These are phyloP conservation scores for Anableps anableps DNA, from an alignment of 2,797 vertebrate species.

Conservation along the genomic window DNA sequence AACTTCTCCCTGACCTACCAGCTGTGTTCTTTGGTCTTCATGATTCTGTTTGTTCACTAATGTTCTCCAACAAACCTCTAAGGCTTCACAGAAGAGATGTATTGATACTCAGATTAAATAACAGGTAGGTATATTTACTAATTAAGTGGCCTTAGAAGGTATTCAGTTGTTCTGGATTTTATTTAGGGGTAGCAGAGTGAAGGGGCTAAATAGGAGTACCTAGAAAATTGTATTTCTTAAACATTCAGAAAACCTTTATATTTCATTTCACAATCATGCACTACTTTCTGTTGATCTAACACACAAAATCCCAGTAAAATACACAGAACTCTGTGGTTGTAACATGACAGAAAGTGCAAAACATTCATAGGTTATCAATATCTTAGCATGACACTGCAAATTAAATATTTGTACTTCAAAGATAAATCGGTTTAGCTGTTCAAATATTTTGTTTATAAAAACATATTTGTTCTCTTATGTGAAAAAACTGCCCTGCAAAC, in stretches of 20 bases:
- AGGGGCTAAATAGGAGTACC: neutral
- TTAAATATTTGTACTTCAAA: neutral
- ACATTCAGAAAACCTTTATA: neutral
- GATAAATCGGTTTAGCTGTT: neutral
- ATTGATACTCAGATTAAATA: neutral
- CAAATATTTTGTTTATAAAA: neutral
- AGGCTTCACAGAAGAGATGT: neutral
- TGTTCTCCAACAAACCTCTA: neutral
- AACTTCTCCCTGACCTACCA: neutral
- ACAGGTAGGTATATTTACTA: neutral
- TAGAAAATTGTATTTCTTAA: neutral
- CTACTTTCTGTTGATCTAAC: neutral
- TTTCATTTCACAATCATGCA: neutral
- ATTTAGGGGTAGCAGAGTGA: neutral
- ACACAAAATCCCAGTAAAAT: neutral
- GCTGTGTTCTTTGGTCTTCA: neutral
- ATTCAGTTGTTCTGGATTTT: too few species aligned
- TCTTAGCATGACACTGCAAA: neutral
- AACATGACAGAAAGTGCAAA: neutral
- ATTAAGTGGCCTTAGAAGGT: neutral
- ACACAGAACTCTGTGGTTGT: neutral
- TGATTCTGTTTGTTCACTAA: slow-evolving; percentile 1
- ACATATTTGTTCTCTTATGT: neutral
- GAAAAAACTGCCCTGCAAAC: neutral
- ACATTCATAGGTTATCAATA: neutral